These are phyloP conservation scores for Octomys mimax DNA, from an alignment of 2,797 vertebrate genomes.

Conservation along the genomic window DNA sequence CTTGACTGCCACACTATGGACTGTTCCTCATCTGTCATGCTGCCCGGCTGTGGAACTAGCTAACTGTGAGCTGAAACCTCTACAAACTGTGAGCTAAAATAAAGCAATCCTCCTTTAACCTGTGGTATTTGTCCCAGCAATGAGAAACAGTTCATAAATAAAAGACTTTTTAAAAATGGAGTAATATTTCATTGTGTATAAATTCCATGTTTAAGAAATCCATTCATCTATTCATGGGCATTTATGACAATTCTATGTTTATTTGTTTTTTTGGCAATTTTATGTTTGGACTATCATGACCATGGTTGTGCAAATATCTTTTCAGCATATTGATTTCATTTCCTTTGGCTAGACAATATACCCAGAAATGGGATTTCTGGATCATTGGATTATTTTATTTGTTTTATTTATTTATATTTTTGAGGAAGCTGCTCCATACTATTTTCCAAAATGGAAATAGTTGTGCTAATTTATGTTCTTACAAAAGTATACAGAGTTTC, in stretches of 20 bases:
- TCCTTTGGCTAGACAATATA: not conserved
- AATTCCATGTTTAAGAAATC: not conserved
- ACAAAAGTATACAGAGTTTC: not conserved
- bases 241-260: not conserved
- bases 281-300: not conserved
- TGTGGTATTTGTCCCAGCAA: not conserved
- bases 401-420: not conserved
- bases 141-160: not conserved
- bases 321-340: not conserved
- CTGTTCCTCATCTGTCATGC: not conserved
- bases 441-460: constrained; percentile 1
- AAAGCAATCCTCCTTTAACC: not conserved
- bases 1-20: not conserved
- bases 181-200: not conserved
- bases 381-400: not conserved
- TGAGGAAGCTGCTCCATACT: not conserved
- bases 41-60: not conserved
- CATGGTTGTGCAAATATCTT: too few species aligned
- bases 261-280: not conserved
- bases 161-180: not conserved
- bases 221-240: not conserved
- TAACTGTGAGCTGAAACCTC: not conserved
- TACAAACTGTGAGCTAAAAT: not conserved
- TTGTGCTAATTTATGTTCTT: not conserved
- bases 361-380: not conserved